Percentiles rank a stretch among this genome's conserved stretches.
Evolutionary conservation across 2,797 vertebrate species (phyloP).

Genomic region (Harpagifer antarcticus): DNA sequence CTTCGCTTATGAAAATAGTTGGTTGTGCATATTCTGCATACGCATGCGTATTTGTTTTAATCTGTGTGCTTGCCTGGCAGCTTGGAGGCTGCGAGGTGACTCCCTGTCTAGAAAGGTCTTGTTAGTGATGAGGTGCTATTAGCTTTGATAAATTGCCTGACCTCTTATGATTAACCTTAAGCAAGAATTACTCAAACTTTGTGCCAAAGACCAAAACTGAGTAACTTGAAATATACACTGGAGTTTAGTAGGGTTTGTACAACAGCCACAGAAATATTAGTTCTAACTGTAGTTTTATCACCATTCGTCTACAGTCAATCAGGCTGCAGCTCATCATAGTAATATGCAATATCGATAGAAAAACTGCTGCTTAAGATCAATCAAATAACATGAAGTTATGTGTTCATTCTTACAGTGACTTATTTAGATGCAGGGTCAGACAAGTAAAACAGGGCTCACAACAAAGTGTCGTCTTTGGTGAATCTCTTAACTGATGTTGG

Average conservation of each 20-base stretch:
- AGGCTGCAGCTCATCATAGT: not conserved
- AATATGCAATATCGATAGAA: too few species aligned
- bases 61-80: not conserved
- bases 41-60: constrained; percentile 22
- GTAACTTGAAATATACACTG: not conserved
- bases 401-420: not conserved
- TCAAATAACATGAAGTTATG: not conserved
- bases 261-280: not conserved
- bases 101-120: constrained; percentile 11
- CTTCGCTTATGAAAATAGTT: constrained; percentile 33
- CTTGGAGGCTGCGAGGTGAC: constrained; percentile 24
- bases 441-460: not conserved
- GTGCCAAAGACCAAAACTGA: not conserved
- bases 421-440: not conserved
- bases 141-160: constrained; percentile 17
- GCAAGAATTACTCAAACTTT: constrained; percentile 8
- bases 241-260: not conserved
- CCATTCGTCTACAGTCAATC: not conserved
- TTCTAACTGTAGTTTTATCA: not conserved
- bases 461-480: not conserved
- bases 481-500: not conserved
- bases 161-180: constrained; percentile 23
- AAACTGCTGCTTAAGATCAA: not conserved
- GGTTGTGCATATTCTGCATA: constrained; percentile 16
- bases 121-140: constrained; percentile 21